Evolutionary conservation across 1,140 invertebrate species (phyloP).

Genomic region (Leucophenga varia): DNA sequence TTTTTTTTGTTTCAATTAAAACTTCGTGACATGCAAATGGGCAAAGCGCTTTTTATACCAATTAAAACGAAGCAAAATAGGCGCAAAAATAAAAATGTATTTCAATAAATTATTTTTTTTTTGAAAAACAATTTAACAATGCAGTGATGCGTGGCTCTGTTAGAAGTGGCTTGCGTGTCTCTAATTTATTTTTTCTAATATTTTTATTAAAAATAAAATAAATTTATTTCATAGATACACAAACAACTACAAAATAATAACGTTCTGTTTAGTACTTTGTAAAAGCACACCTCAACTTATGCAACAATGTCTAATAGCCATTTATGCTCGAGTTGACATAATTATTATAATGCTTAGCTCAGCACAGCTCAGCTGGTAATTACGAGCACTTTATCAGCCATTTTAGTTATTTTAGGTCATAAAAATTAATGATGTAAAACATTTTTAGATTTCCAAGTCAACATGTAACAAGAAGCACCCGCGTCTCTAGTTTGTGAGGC

Average conservation of each 20-base stretch:
- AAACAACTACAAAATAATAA: slow-evolving; percentile 19
- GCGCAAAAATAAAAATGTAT: too few relatives aligned
- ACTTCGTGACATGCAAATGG: slow-evolving; percentile 26
- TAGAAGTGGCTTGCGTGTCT: slow-evolving; percentile 34
- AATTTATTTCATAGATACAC: slow-evolving; percentile 19
- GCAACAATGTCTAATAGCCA: too few relatives aligned
- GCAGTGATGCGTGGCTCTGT: slow-evolving; percentile 47
- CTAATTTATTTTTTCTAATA: slow-evolving; percentile 49
- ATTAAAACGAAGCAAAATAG: not conserved
- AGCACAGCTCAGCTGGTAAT: too few relatives aligned
- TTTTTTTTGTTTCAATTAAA: too few relatives aligned
- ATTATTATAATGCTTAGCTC: too few relatives aligned
- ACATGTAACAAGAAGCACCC: slow-evolving; percentile 28
- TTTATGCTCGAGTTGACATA: too few relatives aligned
- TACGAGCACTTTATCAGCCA: slow-evolving; percentile 52
- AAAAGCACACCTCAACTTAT: too few relatives aligned
- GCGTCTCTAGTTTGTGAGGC: slow-evolving; percentile 51
- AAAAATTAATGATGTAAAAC: slow-evolving; percentile 54
- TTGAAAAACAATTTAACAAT: slow-evolving; percentile 35
- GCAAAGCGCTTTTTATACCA: slow-evolving; percentile 19
- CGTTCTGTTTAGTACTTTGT: too few relatives aligned
- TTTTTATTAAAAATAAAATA: slow-evolving; percentile 24
- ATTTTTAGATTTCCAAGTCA: too few relatives aligned
- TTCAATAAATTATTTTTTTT: slow-evolving; percentile 25
- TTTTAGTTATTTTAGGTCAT: slow-evolving; percentile 48